These are phyloP conservation scores for Drosophila triauraria DNA, from an alignment of 1,140 invertebrate genomes.

Conservation along the genomic window DNA sequence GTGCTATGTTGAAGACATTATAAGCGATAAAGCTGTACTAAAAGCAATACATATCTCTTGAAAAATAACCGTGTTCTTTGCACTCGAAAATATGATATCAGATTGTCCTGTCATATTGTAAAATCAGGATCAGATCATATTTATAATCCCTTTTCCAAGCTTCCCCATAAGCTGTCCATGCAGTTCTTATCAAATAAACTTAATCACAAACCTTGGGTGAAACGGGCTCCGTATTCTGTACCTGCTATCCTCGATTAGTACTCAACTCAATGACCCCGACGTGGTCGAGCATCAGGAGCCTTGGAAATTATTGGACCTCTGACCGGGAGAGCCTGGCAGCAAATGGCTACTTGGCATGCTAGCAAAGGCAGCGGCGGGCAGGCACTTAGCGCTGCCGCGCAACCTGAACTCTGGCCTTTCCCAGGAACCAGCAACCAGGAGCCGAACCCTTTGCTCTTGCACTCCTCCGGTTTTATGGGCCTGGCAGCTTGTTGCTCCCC, in stretches of 20 bases:
- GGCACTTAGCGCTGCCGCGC: constrained; percentile 21
- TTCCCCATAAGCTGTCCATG: background rate
- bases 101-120: background rate
- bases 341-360: constrained; percentile 72
- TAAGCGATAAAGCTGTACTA: background rate
- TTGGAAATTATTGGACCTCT: constrained; percentile 53
- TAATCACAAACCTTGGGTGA: background rate
- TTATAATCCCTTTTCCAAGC: background rate
- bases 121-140: background rate
- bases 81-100: background rate
- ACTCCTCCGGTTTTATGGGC: constrained; percentile 51
- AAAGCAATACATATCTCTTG: too few species aligned
- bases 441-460: constrained; percentile 37
- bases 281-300: constrained; percentile 39
- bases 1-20: background rate
- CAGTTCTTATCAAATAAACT: background rate
- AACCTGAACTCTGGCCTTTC: constrained; percentile 50
- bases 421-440: background rate
- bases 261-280: constrained; percentile 27
- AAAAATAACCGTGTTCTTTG: too few species aligned
- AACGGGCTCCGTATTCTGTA: background rate
- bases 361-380: constrained; percentile 16
- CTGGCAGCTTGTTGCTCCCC: constrained; percentile 23
- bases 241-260: constrained; percentile 29
- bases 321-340: constrained; percentile 23